Base-by-base conservation (phyloP, 1,140 invertebrate species). In the Heliconius hermathena region DNA sequence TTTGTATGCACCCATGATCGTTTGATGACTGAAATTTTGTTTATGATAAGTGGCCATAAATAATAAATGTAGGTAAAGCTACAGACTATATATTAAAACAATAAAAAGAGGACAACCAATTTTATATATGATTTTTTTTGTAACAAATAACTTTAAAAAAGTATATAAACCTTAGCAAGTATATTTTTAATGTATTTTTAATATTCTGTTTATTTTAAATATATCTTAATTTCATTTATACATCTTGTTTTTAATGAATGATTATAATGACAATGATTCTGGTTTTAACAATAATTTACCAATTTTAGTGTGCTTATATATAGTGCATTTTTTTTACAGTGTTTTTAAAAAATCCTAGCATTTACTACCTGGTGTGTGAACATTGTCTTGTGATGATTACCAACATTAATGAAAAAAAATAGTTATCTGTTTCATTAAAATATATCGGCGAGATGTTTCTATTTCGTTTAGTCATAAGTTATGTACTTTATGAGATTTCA, bases 271-370 rank as follows among this genome's bases (percentile, higher is more conserved):
- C 26, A 29, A 66, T 66, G 60, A 66, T 26, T 26, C 11, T 26
- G 2, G 60, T 66, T 66, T 66, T 66, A 66, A 29, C 11, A 4
- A 26, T 66, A 29, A 26, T 66, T 29, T 8, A 66, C 60, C 60
- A 66, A 29, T 66, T 29, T 66, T 60, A 71, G 33, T 57, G 26
- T 8, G 33, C 49, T n/a, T 18, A 57, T 49, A 71, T 72, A 52
- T 66, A 29, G 60, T 66, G 60, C 60, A 29, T 16, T 66, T 66
- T 66, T 66, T 66, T 66, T 66, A 66, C 60, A 66, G 60, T 66
- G 60, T 66, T 66, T 66, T 26, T 66, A 66, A 66, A 66, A 26
- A 29, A 29, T 29, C 60, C 60, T 66, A 66, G 60, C 60, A 66
- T 66, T 66, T 11, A 66, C 26, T 66, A 66, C 60, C 22, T 26